A percentile compares a stretch with the other conserved stretches of the same genome.
These are phyloP conservation scores for Lasioglossum marginatum DNA, from an alignment of 2,888 invertebrate genomes.

Conservation along the genomic window DNA sequence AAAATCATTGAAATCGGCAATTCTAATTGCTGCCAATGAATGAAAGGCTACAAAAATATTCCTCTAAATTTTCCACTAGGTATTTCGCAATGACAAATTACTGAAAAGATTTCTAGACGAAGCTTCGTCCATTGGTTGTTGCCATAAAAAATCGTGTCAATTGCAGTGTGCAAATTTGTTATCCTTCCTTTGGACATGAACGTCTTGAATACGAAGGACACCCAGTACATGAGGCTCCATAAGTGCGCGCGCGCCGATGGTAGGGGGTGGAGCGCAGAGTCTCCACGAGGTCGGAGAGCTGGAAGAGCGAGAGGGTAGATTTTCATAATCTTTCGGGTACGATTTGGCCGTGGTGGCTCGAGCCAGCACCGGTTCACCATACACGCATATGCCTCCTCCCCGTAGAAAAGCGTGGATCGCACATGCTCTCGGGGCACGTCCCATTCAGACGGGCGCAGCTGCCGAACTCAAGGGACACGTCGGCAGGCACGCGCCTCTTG, in stretches of 20 bases:
- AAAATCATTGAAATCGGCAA: not conserved
- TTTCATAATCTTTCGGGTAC: constrained; percentile 62
- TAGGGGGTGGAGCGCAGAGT: constrained; percentile 21
- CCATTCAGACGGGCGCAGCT: constrained; percentile 76
- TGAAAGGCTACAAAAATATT: too few species aligned
- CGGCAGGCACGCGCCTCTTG: constrained; percentile 69
- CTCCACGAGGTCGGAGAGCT: not conserved
- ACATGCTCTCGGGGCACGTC: constrained; percentile 72
- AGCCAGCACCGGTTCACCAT: constrained; percentile 52
- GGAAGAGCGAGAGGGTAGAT: constrained; percentile 36
- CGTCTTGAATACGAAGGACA: not conserved
- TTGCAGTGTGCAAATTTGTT: too few species aligned
- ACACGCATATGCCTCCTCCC: constrained; percentile 57
- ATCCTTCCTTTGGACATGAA: not conserved
- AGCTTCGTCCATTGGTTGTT: too few species aligned
- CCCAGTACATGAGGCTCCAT: not conserved
- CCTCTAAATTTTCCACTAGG: too few species aligned
- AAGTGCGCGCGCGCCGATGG: not conserved
- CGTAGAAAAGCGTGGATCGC: constrained; percentile 72
- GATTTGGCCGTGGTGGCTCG: constrained; percentile 47
- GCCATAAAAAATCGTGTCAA: too few species aligned
- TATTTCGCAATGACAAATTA: too few species aligned
- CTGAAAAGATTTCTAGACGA: too few species aligned
- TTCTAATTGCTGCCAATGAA: not conserved
- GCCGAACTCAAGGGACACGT: constrained; percentile 72